These are phyloP conservation scores for Phaedon cochleariae DNA, from an alignment of 2,888 invertebrate genomes.

Conservation along the genomic window DNA sequence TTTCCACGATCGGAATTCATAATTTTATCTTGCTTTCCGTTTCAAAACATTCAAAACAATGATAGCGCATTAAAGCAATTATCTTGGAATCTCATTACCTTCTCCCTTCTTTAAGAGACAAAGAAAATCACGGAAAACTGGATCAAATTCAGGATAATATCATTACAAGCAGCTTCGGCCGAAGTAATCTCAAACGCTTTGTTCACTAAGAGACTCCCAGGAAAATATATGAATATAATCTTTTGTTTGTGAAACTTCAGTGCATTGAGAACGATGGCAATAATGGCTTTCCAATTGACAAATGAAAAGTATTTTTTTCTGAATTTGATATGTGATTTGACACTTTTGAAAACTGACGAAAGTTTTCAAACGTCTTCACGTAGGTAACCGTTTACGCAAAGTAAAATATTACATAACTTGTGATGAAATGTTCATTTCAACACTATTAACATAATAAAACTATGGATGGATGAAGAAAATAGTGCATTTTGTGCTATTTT, in stretches of 20 bases:
- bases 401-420: too few species aligned
- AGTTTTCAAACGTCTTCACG: too few species aligned
- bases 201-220: neutral
- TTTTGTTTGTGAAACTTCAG: neutral
- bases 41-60: slow-evolving; percentile 25
- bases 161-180: slow-evolving; percentile 10
- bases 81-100: slow-evolving; percentile 27
- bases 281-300: too few species aligned
- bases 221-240: neutral
- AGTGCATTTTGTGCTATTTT: too few species aligned
- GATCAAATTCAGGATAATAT: slow-evolving; percentile 28
- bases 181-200: neutral
- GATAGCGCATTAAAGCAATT: slow-evolving; percentile 29
- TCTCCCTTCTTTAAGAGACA: slow-evolving; percentile 26
- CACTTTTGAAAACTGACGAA: too few species aligned
- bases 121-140: slow-evolving; percentile 28
- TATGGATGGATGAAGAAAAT: too few species aligned
- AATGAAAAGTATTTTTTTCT: too few species aligned
- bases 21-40: slow-evolving; percentile 22
- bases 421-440: too few species aligned
- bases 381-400: too few species aligned
- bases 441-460: too few species aligned
- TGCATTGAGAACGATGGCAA: too few species aligned
- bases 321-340: too few species aligned
- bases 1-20: neutral